phyloP scores from a whole-genome alignment of 2,113 vertebrate genomes.

The human region DNA sequence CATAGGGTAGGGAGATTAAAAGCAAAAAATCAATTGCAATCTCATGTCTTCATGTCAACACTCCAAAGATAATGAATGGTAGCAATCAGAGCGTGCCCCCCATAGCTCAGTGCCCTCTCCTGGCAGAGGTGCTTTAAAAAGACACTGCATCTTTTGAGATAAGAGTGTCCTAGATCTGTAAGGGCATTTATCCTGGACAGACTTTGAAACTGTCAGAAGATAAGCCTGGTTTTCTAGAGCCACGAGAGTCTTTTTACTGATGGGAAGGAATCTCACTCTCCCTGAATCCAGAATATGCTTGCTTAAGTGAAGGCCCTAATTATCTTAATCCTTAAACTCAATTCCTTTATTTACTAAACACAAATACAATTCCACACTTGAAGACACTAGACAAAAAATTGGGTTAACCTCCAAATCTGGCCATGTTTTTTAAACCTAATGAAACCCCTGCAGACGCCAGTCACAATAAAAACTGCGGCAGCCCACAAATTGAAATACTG shows the following conservation, averaged over 20 bases:
- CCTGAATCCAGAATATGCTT: background rate
- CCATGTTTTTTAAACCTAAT: background rate
- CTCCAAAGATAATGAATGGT: background rate
- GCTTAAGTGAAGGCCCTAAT: background rate
- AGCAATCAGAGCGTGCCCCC: background rate
- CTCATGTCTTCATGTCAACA: background rate
- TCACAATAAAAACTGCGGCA: background rate
- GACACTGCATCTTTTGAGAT: background rate
- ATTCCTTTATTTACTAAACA: background rate
- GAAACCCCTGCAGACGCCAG: background rate
- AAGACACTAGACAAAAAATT: background rate
- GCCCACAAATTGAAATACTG: background rate
- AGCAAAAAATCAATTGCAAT: background rate
- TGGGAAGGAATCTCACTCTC: background rate
- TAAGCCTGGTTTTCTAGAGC: background rate
- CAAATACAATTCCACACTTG: background rate
- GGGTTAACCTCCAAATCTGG: background rate
- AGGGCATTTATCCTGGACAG: accelerated
- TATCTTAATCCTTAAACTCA: background rate
- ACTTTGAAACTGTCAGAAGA: background rate
- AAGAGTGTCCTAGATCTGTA: background rate
- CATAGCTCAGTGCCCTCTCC: background rate
- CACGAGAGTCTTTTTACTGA: background rate
- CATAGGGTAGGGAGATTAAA: background rate
- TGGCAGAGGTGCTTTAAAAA: background rate